Percentiles rank a stretch among this genome's conserved stretches.
Conservation (phyloP, 2,797 vertebrate species). For the Leptatherina wallacei region DNA sequence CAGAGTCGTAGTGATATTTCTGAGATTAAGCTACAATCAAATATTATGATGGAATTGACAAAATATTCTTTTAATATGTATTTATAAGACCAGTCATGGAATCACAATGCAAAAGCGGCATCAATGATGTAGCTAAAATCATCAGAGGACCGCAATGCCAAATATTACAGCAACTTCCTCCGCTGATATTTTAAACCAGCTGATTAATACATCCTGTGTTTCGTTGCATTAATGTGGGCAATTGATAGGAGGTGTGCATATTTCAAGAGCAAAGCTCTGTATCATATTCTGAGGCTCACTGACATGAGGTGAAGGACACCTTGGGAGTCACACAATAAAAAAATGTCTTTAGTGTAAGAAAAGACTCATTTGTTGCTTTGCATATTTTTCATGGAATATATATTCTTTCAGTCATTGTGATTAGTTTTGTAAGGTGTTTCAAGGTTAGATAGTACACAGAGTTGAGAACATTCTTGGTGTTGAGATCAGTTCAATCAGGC, state of each 20-base stretch:
- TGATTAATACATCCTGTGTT: constrained; percentile 6
- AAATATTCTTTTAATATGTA: too few relatives aligned
- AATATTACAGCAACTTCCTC: constrained; percentile 3
- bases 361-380: constrained; percentile 48
- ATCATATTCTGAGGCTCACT: constrained; percentile 28
- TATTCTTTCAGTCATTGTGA: constrained; percentile 38
- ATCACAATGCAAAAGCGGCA: not conserved
- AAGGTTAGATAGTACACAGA: constrained; percentile 50
- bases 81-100: too few relatives aligned
- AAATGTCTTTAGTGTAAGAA: constrained; percentile 24
- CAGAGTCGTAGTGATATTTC: too few relatives aligned
- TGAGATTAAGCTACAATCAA: too few relatives aligned
- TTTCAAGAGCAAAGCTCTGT: constrained; percentile 29
- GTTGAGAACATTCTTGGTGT: constrained; percentile 24
- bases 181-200: not conserved
- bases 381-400: constrained; percentile 54
- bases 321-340: constrained; percentile 21
- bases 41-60: too few relatives aligned
- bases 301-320: constrained; percentile 47
- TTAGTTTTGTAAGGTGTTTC: constrained; percentile 53
- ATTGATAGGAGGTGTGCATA: constrained; percentile 18
- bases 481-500: constrained; percentile 14
- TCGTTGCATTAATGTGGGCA: constrained; percentile 6
- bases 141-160: not conserved
- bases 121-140: not conserved